Percentiles rank a stretch among this genome's conserved stretches.
phyloP scores from a whole-genome alignment of 1,140 invertebrate species.

The Halesus radiatus region DNA sequence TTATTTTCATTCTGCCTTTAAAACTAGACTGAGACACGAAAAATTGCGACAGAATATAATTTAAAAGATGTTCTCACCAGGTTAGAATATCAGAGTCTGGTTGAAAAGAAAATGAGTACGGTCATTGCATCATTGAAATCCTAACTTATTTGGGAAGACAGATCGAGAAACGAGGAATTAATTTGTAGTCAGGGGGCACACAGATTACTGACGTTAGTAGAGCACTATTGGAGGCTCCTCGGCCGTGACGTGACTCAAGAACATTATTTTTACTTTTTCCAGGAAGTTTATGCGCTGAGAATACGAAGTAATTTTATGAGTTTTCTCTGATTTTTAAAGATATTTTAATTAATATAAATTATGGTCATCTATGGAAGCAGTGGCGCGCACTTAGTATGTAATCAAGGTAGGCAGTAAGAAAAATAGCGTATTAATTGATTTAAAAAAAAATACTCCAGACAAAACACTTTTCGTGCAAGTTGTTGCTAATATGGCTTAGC shows the following conservation, averaged over 20 bases:
- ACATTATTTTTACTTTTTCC: too few species aligned
- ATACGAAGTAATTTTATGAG: too few species aligned
- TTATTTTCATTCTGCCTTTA: not conserved
- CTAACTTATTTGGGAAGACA: not conserved
- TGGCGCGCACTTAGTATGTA: too few species aligned
- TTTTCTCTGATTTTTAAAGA: too few species aligned
- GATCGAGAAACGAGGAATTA: not conserved
- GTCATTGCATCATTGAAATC: not conserved
- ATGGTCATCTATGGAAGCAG: too few species aligned
- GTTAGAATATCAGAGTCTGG: not conserved
- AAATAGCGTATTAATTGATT: too few species aligned
- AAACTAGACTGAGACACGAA: slow-evolving; percentile 23
- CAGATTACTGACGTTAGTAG: not conserved
- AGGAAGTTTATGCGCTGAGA: too few species aligned
- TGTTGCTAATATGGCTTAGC: too few species aligned
- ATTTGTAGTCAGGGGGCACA: not conserved
- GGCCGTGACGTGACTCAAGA: not conserved
- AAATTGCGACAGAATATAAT: slow-evolving; percentile 8
- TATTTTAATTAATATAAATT: too few species aligned
- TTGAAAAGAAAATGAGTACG: not conserved
- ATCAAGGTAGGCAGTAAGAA: too few species aligned
- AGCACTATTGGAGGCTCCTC: not conserved
- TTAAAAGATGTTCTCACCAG: slow-evolving; percentile 23
- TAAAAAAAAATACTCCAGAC: too few species aligned
- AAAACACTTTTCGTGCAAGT: too few species aligned